phyloP scores from a whole-genome alignment of 35 echinoderm and acorn worm genomes.

The Heliocidaris tuberculata region DNA sequence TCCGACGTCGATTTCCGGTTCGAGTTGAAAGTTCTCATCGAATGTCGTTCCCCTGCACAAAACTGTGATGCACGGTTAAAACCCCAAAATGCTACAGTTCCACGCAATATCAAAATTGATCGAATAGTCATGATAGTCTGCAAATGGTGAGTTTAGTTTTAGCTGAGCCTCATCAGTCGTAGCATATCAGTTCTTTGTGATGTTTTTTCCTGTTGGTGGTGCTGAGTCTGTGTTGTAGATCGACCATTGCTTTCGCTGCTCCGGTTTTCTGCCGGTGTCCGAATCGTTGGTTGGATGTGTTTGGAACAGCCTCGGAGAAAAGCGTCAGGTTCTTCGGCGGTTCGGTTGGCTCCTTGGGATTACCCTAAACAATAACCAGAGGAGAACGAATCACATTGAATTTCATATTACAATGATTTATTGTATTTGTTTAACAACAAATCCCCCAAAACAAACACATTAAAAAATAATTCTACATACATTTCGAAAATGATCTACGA shows the following conservation, averaged over 20 bases:
- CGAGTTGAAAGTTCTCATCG: not conserved
- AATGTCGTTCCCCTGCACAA: not conserved
- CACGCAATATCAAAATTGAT: not conserved
- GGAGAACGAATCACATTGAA: not conserved
- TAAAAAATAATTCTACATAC: not conserved
- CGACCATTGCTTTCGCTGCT: slow-evolving; percentile 65
- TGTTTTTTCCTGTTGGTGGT: slow-evolving; percentile 61
- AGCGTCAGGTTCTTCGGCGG: slow-evolving; percentile 61
- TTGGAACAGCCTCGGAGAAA: slow-evolving; percentile 64
- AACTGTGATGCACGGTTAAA: not conserved
- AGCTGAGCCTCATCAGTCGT: slow-evolving; percentile 45
- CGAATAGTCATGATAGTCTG: not conserved
- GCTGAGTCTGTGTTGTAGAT: slow-evolving; percentile 70
- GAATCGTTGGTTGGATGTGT: slow-evolving; percentile 62
- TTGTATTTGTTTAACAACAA: not conserved
- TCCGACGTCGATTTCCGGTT: not conserved
- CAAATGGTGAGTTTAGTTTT: not conserved
- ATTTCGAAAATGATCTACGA: too few relatives aligned
- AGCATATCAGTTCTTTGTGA: slow-evolving; percentile 70
- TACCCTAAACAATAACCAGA: slow-evolving; percentile 47
- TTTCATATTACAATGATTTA: not conserved
- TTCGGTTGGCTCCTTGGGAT: slow-evolving; percentile 58
- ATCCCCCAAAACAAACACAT: not conserved
- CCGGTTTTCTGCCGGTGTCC: slow-evolving; percentile 62
- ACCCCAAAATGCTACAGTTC: not conserved